These are phyloP conservation scores for Metacarcinus magister DNA, from an alignment of 2,888 invertebrate species.

Conservation along the genomic window DNA sequence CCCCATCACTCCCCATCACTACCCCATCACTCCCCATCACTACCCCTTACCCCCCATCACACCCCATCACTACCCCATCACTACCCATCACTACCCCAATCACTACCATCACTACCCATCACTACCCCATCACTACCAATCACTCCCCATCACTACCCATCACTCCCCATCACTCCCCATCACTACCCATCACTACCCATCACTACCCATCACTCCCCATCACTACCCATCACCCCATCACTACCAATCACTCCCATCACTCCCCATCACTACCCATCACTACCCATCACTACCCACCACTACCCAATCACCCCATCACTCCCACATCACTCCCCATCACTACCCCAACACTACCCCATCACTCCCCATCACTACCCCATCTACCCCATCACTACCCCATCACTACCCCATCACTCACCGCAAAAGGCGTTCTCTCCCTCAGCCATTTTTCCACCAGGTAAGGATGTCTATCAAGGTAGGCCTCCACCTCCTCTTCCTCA, in stretches of 20 bases:
- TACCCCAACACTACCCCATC: neutral
- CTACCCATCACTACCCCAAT: no score
- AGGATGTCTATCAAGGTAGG: slow-evolving; percentile 78
- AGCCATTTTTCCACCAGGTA: slow-evolving; percentile 78
- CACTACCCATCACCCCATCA: no score
- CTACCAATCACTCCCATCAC: no score
- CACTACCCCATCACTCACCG: slow-evolving; percentile 70
- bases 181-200: no score
- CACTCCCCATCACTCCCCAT: no score
- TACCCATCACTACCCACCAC: no score
- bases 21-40: neutral
- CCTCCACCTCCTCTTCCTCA: slow-evolving; percentile 76
- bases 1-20: neutral
- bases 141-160: no score
- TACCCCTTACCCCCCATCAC: neutral
- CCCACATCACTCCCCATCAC: neutral
- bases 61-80: no score
- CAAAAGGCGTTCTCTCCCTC: slow-evolving; percentile 61
- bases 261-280: no score
- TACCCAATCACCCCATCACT: neutral
- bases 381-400: neutral
- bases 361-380: neutral
- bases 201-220: no score
- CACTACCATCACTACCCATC: neutral
- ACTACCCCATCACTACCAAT: neutral